Conservation (phyloP, 1,140 invertebrate genomes). For the Zaprionus capensis region DNA sequence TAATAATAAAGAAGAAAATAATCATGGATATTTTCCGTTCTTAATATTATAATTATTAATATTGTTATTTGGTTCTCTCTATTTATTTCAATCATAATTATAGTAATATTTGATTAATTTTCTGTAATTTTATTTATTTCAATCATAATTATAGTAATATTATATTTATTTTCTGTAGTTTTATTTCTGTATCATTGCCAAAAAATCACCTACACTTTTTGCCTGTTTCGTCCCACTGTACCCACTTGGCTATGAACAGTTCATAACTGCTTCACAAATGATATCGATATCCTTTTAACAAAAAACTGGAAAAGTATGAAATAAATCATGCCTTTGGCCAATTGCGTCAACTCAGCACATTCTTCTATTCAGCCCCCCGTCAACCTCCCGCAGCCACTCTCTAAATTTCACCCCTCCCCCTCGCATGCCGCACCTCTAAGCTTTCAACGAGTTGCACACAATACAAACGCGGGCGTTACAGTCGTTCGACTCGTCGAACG, state of each 20-base stretch:
- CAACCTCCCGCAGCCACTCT: neutral
- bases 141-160: too few relatives aligned
- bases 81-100: too few relatives aligned
- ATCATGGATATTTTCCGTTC: too few relatives aligned
- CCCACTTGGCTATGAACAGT: slow-evolving; percentile 17
- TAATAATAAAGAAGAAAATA: too few relatives aligned
- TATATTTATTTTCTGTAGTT: too few relatives aligned
- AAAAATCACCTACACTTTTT: neutral
- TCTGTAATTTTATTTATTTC: too few relatives aligned
- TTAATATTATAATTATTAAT: too few relatives aligned
- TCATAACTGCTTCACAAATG: slow-evolving; percentile 38
- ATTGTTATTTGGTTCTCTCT: too few relatives aligned
- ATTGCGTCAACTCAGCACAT: slow-evolving; percentile 82
- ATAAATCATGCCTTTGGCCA: slow-evolving; percentile 80
- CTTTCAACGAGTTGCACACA: slow-evolving; percentile 31
- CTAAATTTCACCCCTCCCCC: neutral
- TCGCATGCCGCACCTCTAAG: neutral
- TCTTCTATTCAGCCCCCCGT: slow-evolving; percentile 32
- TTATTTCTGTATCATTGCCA: too few relatives aligned
- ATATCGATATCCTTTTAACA: slow-evolving; percentile 34
- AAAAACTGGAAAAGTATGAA: slow-evolving; percentile 51
- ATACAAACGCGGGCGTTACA: slow-evolving; percentile 31
- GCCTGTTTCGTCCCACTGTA: slow-evolving; percentile 1
- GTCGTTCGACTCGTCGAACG: neutral
- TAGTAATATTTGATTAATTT: too few relatives aligned